These are phyloP conservation scores for Furcifer pardalis DNA, from an alignment of 2,797 vertebrate genomes.

Conservation along the genomic window DNA sequence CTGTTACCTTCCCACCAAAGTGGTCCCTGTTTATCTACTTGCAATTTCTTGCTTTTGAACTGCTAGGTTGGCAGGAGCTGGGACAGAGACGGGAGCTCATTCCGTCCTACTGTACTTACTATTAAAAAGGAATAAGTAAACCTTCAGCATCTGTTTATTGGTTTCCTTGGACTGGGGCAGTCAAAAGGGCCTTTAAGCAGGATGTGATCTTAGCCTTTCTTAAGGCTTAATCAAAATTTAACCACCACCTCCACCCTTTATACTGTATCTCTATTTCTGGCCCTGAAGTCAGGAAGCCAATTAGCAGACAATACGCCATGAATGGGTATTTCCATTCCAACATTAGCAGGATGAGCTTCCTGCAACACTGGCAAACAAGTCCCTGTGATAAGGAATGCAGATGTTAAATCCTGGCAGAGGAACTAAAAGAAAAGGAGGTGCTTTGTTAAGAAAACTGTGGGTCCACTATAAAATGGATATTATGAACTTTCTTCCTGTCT, in stretches of 20 bases:
- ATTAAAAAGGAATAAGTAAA: neutral
- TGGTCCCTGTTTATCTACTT: no score
- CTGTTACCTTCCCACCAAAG: no score
- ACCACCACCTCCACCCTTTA: no score
- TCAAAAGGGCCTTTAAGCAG: slow-evolving; percentile 1
- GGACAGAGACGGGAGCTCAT: no score
- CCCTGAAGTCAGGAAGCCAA: neutral
- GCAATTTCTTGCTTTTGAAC: no score
- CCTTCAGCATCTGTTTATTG: neutral
- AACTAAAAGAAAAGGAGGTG: neutral
- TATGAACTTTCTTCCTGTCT: no score
- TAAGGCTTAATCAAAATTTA: neutral
- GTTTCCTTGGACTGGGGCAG: no score
- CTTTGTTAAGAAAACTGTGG: neutral
- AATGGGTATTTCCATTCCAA: slow-evolving; percentile 2
- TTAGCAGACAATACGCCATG: slow-evolving; percentile 10
- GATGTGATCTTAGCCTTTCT: neutral
- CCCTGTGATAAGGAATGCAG: neutral
- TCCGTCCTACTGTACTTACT: no score
- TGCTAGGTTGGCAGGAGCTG: no score
- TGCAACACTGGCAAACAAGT: neutral
- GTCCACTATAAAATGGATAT: neutral
- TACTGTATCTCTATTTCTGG: slow-evolving; percentile 13
- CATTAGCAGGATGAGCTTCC: neutral
- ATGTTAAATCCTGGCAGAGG: neutral